Conservation (phyloP, 2,113 vertebrate genomes). For the Laticauda laticaudata region DNA sequence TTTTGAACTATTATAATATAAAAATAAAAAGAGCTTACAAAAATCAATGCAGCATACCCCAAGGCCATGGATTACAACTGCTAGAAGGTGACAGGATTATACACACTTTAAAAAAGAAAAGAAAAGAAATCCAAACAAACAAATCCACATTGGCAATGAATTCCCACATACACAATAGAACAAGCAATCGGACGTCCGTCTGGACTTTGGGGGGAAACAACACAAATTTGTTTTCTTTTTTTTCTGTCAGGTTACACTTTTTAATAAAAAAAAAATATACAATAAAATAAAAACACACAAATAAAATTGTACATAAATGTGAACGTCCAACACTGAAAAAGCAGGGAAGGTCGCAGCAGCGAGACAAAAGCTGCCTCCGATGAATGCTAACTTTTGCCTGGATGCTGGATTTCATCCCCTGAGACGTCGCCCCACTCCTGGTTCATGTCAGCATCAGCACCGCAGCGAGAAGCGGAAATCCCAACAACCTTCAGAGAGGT, state of each 20-base stretch:
- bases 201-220: slow-evolving; percentile 72
- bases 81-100: slow-evolving; percentile 71
- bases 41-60: slow-evolving; percentile 74
- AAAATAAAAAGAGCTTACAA: slow-evolving; percentile 80
- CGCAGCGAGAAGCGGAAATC: slow-evolving; percentile 54
- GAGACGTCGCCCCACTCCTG: slow-evolving; percentile 33
- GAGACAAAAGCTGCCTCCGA: slow-evolving; percentile 76
- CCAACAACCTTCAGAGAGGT: background rate
- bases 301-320: slow-evolving; percentile 83
- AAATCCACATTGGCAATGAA: slow-evolving; percentile 69
- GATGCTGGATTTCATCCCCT: slow-evolving; percentile 62
- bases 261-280: slow-evolving; percentile 80
- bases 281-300: slow-evolving; percentile 84
- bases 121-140: slow-evolving; percentile 48
- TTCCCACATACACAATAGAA: slow-evolving; percentile 73
- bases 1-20: slow-evolving; percentile 80
- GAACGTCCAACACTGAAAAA: slow-evolving; percentile 80
- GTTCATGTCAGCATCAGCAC: background rate
- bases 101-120: slow-evolving; percentile 69
- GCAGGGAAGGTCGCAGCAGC: slow-evolving; percentile 73
- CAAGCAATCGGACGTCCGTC: slow-evolving; percentile 67
- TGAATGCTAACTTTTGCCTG: slow-evolving; percentile 67
- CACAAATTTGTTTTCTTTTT: slow-evolving; percentile 48
- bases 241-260: slow-evolving; percentile 61
- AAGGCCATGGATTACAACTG: slow-evolving; percentile 71